These are phyloP conservation scores for Clinocottus analis DNA, from an alignment of 2,113 vertebrate species.

Conservation along the genomic window DNA sequence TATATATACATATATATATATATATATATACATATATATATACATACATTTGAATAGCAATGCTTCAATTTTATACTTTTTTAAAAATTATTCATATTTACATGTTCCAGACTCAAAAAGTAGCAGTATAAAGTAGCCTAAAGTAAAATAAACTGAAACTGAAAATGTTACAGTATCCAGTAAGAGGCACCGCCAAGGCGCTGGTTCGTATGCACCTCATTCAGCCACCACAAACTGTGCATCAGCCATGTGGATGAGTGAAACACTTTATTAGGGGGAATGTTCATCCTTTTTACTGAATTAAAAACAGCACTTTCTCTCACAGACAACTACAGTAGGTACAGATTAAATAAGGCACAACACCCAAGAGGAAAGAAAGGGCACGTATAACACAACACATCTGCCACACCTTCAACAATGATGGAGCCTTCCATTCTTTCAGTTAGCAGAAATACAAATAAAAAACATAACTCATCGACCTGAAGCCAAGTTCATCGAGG, in stretches of 20 bases:
- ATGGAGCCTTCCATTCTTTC: slow-evolving; percentile 10
- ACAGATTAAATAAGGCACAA: slow-evolving; percentile 90
- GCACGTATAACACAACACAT: slow-evolving; percentile 47
- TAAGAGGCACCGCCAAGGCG: slow-evolving; percentile 14
- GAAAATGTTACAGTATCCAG: slow-evolving; percentile 48
- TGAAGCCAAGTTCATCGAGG: slow-evolving; percentile 20
- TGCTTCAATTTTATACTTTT: too few relatives aligned
- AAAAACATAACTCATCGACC: slow-evolving; percentile 7
- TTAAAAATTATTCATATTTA: slow-evolving; percentile 12
- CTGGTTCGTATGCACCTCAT: slow-evolving; percentile 41
- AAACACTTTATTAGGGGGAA: slow-evolving; percentile 86
- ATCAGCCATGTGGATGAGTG: slow-evolving; percentile 61
- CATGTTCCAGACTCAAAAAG: slow-evolving; percentile 10
- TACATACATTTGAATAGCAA: too few relatives aligned
- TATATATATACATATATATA: too few relatives aligned
- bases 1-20: too few relatives aligned
- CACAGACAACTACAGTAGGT: slow-evolving; percentile 84
- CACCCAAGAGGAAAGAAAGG: slow-evolving; percentile 80
- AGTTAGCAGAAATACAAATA: neutral
- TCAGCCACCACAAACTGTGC: slow-evolving; percentile 55
- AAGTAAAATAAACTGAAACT: slow-evolving; percentile 30
- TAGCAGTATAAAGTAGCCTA: slow-evolving; percentile 14
- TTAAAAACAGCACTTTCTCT: slow-evolving; percentile 81
- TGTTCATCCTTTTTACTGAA: slow-evolving; percentile 85
- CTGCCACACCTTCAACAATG: slow-evolving; percentile 13